Conservation (phyloP, 2,888 invertebrate species). For the Pachymerium ferrugineum region DNA sequence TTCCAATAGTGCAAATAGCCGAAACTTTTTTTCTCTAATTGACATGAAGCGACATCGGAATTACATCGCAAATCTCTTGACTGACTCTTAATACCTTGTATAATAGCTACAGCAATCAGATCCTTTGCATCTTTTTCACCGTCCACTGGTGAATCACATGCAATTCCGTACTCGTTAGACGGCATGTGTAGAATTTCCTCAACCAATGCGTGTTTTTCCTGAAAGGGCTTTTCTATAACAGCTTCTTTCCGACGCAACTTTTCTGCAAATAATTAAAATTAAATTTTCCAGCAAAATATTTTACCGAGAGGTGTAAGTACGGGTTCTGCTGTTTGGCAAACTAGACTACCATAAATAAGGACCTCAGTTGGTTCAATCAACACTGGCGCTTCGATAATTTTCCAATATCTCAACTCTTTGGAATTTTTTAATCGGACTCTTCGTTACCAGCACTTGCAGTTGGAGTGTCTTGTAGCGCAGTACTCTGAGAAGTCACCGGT, state of each 20-base stretch:
- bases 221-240: slow-evolving; percentile 61
- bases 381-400: slow-evolving; percentile 58
- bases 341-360: slow-evolving; percentile 64
- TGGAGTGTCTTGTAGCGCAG: no score
- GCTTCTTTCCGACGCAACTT: slow-evolving; percentile 67
- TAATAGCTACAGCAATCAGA: slow-evolving; percentile 63
- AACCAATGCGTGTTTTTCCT: slow-evolving; percentile 67
- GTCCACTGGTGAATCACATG: slow-evolving; percentile 59
- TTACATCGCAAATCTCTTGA: no score
- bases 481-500: neutral
- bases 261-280: slow-evolving; percentile 51
- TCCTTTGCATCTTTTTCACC: slow-evolving; percentile 62
- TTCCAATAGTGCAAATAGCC: no score
- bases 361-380: slow-evolving; percentile 68
- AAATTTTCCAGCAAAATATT: neutral
- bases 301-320: slow-evolving; percentile 71
- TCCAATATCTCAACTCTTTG: slow-evolving; percentile 51
- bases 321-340: slow-evolving; percentile 65
- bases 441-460: slow-evolving; percentile 12
- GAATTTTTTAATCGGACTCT: slow-evolving; percentile 39
- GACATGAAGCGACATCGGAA: no score
- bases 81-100: slow-evolving; percentile 61
- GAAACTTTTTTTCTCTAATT: no score
- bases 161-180: slow-evolving; percentile 61
- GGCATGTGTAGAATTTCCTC: slow-evolving; percentile 72